Percentiles rank a stretch among this genome's conserved stretches.
Evolutionary conservation across 2,797 vertebrate species (phyloP).

Genomic region (Rhinogobio ventralis): DNA sequence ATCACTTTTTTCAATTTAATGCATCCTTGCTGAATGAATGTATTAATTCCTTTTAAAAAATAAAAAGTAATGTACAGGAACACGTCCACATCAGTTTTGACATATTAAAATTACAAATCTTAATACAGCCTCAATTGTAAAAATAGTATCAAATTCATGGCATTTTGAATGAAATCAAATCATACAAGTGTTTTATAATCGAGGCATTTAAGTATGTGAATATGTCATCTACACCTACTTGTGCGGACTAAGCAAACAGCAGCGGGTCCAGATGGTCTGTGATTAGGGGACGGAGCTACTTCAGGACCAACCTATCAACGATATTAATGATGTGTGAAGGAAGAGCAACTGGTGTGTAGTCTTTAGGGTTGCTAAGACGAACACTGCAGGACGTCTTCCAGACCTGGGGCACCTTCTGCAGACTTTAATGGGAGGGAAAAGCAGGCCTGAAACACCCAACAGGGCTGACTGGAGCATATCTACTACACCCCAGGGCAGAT

Average conservation of each 20-base stretch:
- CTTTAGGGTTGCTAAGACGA: slow-evolving; percentile 29
- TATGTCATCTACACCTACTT: slow-evolving; percentile 12
- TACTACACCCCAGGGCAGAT: slow-evolving; percentile 6
- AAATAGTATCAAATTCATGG: not conserved
- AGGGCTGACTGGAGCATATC: slow-evolving; percentile 42
- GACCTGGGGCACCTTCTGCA: slow-evolving; percentile 14
- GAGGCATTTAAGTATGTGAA: slow-evolving; percentile 1
- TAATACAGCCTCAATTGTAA: not conserved
- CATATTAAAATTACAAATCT: not conserved
- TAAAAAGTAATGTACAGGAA: not conserved
- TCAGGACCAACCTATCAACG: slow-evolving; percentile 1
- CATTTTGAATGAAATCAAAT: not conserved
- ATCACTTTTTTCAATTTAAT: too few relatives aligned
- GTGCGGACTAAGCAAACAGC: not conserved
- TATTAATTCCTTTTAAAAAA: too few relatives aligned
- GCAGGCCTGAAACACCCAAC: not conserved
- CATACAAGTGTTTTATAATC: not conserved
- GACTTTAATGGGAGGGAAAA: slow-evolving; percentile 22
- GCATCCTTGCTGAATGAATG: too few relatives aligned
- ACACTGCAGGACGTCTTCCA: slow-evolving; percentile 11
- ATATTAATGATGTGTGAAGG: slow-evolving; percentile 44
- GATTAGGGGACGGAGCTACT: not conserved
- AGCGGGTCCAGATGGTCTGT: slow-evolving; percentile 25
- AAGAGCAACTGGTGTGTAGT: slow-evolving; percentile 16
- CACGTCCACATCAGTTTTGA: not conserved